Evolutionary conservation across 2,888 invertebrate species (phyloP), one percentile per base, ranked within the genome.

Genomic region (Synergus laeviventris): DNA sequence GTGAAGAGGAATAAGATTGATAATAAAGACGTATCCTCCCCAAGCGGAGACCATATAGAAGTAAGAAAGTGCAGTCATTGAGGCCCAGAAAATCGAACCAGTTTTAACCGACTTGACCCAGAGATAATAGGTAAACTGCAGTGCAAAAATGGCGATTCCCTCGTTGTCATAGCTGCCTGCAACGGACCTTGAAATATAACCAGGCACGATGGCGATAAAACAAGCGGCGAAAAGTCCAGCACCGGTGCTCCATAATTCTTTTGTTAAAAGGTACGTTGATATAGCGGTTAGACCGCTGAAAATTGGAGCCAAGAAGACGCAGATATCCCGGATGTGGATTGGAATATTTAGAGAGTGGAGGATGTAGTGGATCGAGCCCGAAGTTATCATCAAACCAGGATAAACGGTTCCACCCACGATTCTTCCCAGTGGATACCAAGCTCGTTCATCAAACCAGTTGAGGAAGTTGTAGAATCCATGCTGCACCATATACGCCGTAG

Each of bases 11-110:
- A 99, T 99, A 88, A 99, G 92, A 92, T 99, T 99, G 89, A 99
- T 99, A 87, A 99, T 99, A 91, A 99, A 99, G 59, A 99, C 99
- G 90, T 99, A 99, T 82, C 99, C 99, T 85, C 99, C 99, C 99
- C 99, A 99, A 83, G 99, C 99, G 80, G 99, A 99, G 2, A 99
- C 99, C 99, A 99, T 99, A 92, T 99, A 99, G 92, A 99, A 99
- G 92, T 99, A 99, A 0, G 99, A 98, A 5, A 99, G 90, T 9
- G 99, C 97, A 76, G 99, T 96, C 89, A 97, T 95, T 49, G 96
- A 94, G 5, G 99, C 95, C 99, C 99, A 99, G 91, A 97, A 99
- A 49, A 99, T 95, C 5, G 99, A 97, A 38, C 99, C 99, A 83
- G 97, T 98, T 91, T 99, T 99, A 8, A 99, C 96, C 76, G 99